These are phyloP conservation scores for Synergus gifuensis DNA, from an alignment of 2,888 invertebrate genomes.

Conservation along the genomic window DNA sequence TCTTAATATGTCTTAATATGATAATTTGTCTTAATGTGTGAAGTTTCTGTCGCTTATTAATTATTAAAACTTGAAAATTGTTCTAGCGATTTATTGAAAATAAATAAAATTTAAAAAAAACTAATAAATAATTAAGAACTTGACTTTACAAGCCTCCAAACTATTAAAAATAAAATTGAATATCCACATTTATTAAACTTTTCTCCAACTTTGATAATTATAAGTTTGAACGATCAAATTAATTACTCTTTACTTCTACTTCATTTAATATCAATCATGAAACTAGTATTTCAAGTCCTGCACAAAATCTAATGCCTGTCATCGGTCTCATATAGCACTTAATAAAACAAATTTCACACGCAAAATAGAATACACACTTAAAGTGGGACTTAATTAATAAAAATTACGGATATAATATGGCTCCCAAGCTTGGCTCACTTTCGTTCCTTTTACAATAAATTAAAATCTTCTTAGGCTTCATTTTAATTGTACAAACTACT, in stretches of 20 bases:
- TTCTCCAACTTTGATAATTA: not conserved
- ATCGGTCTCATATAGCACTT: no score
- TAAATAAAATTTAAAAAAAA: not conserved
- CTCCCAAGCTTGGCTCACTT: conserved; percentile 24
- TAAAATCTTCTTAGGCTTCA: conserved; percentile 41
- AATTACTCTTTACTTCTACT: not conserved
- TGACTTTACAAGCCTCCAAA: no score
- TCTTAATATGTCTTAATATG: no score
- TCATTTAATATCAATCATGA: not conserved
- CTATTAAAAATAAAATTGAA: no score
- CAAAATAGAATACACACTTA: conserved; percentile 1
- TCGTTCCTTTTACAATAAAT: conserved; percentile 35
- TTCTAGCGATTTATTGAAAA: not conserved
- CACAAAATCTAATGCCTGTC: conserved; percentile 1
- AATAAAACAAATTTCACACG: conserved; percentile 1
- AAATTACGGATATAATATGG: not conserved
- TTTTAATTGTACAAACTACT: conserved; percentile 33
- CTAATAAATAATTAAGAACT: not conserved
- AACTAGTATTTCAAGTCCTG: conserved; percentile 3
- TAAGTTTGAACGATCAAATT: not conserved
- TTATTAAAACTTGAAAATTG: not conserved
- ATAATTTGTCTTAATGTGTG: not conserved
- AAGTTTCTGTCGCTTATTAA: not conserved
- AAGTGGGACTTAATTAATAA: conserved; percentile 12
- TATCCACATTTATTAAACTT: not conserved